These are phyloP conservation scores for Caenorhabditis brenneri DNA, from an alignment of 1,140 invertebrate species.

Conservation along the genomic window DNA sequence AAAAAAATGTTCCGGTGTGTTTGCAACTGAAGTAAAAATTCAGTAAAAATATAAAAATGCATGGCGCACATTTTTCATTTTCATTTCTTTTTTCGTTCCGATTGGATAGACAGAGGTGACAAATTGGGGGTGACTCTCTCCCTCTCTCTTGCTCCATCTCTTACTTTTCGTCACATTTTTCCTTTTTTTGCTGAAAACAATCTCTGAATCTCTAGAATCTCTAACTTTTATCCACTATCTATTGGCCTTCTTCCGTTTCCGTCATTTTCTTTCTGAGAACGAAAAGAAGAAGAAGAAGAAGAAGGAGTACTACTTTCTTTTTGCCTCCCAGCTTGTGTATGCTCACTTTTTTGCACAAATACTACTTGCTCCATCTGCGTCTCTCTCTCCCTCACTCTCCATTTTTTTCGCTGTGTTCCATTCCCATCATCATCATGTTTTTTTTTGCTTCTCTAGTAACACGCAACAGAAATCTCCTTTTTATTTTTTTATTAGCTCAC, in stretches of 20 bases:
- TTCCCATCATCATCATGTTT: background rate
- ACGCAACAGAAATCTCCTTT: background rate
- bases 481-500: background rate
- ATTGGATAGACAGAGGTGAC: slow-evolving; percentile 30
- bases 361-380: slow-evolving; percentile 15
- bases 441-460: background rate
- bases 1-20: no score
- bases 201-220: background rate
- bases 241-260: background rate
- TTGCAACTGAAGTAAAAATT: background rate
- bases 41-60: background rate
- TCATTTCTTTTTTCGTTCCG: background rate
- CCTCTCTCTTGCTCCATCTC: background rate
- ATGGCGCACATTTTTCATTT: background rate
- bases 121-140: slow-evolving; percentile 4
- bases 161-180: slow-evolving; percentile 2
- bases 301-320: slow-evolving; percentile 3
- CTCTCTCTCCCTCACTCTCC: background rate
- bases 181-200: background rate
- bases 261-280: background rate
- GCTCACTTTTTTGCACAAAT: slow-evolving; percentile 32
- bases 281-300: background rate
- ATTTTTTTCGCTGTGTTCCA: background rate
- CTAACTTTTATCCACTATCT: slow-evolving; percentile 19
- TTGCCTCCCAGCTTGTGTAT: slow-evolving; percentile 2